phyloP scores from a whole-genome alignment of 2,797 vertebrate genomes.

The Sebastes itinus region DNA sequence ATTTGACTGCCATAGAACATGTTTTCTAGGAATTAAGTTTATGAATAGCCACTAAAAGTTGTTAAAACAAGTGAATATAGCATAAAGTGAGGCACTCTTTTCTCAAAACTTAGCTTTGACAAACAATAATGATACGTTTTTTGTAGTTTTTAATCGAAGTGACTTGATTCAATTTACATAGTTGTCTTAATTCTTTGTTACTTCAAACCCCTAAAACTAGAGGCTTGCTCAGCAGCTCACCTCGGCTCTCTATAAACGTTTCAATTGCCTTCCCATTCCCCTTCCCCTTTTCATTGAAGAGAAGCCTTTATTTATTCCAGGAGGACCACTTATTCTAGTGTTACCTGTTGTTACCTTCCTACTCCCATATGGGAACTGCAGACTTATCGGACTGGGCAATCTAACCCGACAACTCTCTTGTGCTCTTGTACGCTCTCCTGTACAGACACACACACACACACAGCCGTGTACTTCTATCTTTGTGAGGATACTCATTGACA shows the following conservation, averaged over 20 bases:
- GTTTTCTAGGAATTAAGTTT: background rate
- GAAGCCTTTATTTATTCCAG: constrained; percentile 74
- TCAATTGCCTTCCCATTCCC: constrained; percentile 48
- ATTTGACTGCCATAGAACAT: background rate
- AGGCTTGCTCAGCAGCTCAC: constrained; percentile 14
- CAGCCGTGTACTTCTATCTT: no score
- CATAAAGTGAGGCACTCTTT: background rate
- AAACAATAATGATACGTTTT: background rate
- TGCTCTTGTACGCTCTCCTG: constrained; percentile 43
- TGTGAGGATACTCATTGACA: no score
- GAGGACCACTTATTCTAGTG: constrained; percentile 82
- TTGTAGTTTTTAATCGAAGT: background rate
- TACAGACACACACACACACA: constrained; percentile 6
- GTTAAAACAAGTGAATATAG: background rate
- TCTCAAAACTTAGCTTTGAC: background rate
- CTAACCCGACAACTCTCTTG: constrained; percentile 76
- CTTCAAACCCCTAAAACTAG: background rate
- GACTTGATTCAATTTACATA: background rate
- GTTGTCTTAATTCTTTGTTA: background rate
- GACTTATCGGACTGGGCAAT: constrained; percentile 77
- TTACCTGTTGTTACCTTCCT: constrained; percentile 78
- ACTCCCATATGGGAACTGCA: constrained; percentile 80
- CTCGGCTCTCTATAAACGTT: constrained; percentile 39
- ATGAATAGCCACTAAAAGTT: background rate
- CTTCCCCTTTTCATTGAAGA: constrained; percentile 58